Conservation (phyloP, 2,113 vertebrate species). For the Deroptyus accipitrinus region DNA sequence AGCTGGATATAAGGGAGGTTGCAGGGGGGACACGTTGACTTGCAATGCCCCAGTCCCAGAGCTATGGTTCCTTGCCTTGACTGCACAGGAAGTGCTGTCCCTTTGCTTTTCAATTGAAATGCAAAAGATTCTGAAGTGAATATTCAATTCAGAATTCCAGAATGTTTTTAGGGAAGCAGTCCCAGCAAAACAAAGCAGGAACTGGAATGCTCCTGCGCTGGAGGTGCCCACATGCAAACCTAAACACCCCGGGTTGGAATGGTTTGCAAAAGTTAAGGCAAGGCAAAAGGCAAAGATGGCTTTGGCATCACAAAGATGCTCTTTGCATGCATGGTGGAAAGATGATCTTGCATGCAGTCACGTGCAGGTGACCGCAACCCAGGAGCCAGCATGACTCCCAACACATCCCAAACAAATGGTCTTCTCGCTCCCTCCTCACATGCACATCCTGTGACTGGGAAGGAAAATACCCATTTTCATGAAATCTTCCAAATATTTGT, state of each 20-base stretch:
- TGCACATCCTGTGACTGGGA: fast-evolving
- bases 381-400: fast-evolving
- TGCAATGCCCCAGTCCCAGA: background rate
- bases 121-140: background rate
- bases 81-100: background rate
- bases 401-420: background rate
- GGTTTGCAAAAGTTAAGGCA: background rate
- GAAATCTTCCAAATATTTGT: background rate
- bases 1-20: background rate
- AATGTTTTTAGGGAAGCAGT: background rate
- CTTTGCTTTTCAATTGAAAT: background rate
- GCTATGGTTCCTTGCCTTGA: fast-evolving
- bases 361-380: fast-evolving
- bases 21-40: background rate
- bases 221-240: fast-evolving
- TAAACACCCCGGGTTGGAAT: background rate
- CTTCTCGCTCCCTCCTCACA: background rate
- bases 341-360: background rate
- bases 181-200: background rate
- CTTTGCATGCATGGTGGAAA: background rate
- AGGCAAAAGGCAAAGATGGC: background rate
- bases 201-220: background rate
- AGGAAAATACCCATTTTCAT: background rate
- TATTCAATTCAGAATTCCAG: background rate
- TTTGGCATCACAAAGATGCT: background rate